Percentiles rank a stretch among this genome's conserved stretches.
These are phyloP conservation scores for Corythornis madagascariensis DNA, from an alignment of 2,113 vertebrate species.

Conservation along the genomic window DNA sequence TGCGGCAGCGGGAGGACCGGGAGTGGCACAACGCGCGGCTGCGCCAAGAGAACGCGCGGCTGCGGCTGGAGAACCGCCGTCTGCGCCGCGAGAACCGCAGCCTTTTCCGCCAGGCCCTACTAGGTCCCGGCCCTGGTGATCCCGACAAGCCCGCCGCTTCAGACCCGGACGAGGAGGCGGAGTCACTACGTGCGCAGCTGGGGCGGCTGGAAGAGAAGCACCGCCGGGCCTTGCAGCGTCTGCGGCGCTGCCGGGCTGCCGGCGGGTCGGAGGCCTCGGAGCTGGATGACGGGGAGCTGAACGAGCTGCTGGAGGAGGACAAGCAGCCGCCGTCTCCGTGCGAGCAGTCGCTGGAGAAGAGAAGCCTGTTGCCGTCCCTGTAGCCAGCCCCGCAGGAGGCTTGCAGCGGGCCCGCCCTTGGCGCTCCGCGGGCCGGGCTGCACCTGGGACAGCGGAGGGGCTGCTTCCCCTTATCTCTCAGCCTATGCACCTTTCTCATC, in stretches of 20 bases:
- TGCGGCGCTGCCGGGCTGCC: conserved; percentile 14
- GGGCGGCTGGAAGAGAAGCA: conserved; percentile 32
- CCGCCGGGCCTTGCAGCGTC: conserved; percentile 59
- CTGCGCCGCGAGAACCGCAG: conserved; percentile 81
- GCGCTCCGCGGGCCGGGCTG: no score
- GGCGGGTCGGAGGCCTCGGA: neutral
- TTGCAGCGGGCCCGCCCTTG: no score
- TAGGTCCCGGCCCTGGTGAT: neutral
- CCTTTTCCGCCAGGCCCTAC: conserved; percentile 68
- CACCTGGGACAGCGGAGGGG: no score
- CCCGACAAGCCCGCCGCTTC: neutral
- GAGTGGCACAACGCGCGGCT: conserved; percentile 82
- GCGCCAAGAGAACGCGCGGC: conserved; percentile 76
- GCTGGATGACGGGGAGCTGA: neutral
- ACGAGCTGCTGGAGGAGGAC: neutral
- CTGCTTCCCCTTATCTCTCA: no score
- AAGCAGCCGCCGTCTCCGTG: no score
- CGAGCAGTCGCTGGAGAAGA: no score
- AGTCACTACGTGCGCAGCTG: neutral
- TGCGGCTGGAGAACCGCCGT: conserved; percentile 79
- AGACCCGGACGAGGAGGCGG: neutral
- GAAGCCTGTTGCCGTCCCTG: no score
- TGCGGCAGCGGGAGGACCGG: conserved; percentile 83
- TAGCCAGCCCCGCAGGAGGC: no score
- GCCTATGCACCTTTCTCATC: no score